Percentiles rank a stretch among this genome's conserved stretches.
Evolutionary conservation across 2,888 invertebrate genomes (phyloP).

Genomic region (Steinernema carpocapsae): DNA sequence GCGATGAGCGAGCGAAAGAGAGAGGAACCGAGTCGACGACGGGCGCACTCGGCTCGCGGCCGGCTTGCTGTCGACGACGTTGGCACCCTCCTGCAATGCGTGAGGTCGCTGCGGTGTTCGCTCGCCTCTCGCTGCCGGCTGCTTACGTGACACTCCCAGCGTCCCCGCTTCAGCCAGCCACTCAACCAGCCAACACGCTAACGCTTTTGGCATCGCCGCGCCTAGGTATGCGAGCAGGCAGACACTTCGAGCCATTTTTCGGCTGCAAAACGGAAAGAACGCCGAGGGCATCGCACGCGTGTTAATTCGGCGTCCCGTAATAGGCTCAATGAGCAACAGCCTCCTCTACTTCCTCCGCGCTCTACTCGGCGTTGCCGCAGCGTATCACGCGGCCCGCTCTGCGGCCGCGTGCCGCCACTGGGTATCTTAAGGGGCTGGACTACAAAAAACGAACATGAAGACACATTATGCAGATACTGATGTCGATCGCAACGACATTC

Average conservation of each 20-base stretch:
- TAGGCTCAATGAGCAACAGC: neutral
- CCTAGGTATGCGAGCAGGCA: neutral
- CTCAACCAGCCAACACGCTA: no score
- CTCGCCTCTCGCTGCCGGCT: neutral
- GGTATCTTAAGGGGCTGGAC: no score
- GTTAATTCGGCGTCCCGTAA: neutral
- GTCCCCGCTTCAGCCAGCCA: no score
- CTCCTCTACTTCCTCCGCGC: neutral
- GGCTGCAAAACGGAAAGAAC: neutral
- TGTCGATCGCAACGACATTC: neutral
- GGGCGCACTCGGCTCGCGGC: neutral
- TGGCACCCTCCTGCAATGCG: slow-evolving; percentile 18
- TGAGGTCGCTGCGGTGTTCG: slow-evolving; percentile 23
- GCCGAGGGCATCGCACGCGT: neutral
- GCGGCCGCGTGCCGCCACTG: no score
- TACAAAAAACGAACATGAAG: neutral
- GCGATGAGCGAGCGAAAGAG: slow-evolving; percentile 13
- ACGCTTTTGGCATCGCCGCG: neutral
- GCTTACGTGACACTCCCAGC: slow-evolving; percentile 13
- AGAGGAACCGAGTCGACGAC: slow-evolving; percentile 5
- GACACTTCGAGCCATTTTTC: neutral
- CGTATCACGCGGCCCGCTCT: no score
- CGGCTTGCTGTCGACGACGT: slow-evolving; percentile 17
- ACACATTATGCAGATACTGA: neutral
- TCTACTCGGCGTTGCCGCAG: no score